phyloP scores from a whole-genome alignment of 1,140 invertebrate species.

The Halesus radiatus region DNA sequence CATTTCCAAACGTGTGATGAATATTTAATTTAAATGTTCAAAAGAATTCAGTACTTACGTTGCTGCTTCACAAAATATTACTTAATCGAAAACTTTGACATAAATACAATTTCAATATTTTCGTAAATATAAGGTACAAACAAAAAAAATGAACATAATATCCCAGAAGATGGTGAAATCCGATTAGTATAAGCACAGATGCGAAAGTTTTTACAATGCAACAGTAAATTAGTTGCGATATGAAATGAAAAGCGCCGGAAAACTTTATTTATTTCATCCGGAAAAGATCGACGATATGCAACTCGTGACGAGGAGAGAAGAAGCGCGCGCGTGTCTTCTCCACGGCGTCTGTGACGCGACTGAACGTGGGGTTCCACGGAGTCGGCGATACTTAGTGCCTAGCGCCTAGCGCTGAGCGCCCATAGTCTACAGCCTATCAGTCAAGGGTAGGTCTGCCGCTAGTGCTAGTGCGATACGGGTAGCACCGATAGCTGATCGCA shows the following conservation, averaged over 20 bases:
- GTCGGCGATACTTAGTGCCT: background rate
- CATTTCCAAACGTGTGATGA: no score
- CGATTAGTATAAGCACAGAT: background rate
- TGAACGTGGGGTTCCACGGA: background rate
- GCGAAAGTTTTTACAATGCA: background rate
- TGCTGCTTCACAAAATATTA: background rate
- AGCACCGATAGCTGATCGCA: no score
- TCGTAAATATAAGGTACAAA: background rate
- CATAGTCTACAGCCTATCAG: background rate
- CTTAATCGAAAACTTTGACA: no score
- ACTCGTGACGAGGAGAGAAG: background rate
- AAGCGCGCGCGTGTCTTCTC: background rate
- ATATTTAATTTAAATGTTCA: no score
- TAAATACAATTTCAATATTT: no score
- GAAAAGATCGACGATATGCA: constrained; percentile 7
- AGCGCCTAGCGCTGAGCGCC: background rate
- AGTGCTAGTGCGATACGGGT: background rate
- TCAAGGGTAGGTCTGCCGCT: constrained; percentile 10
- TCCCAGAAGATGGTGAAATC: background rate
- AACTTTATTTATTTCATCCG: constrained; percentile 18
- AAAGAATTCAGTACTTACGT: background rate
- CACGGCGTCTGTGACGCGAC: constrained; percentile 15
- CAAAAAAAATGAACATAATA: background rate
- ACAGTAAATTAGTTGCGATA: background rate
- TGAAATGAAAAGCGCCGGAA: background rate